Conservation (phyloP, 1,140 invertebrate genomes). For the Steinernema khuongi region DNA sequence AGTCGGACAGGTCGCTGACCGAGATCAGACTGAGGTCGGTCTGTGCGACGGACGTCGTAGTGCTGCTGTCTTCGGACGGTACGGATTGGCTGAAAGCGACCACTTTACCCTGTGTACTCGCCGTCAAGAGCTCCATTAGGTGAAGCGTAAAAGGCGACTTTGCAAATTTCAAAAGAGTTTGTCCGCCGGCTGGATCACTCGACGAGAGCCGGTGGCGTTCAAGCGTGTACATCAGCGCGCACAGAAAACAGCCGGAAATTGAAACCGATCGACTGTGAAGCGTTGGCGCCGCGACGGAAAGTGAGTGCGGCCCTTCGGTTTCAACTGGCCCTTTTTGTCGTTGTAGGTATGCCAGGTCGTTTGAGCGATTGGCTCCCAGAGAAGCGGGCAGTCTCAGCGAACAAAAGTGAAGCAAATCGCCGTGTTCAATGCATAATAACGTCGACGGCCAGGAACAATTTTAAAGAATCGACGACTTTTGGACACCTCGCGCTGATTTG, state of each 20-base stretch:
- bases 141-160: not conserved
- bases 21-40: conserved; percentile 16
- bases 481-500: too few species aligned
- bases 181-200: not conserved
- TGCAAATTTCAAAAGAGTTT: not conserved
- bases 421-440: not conserved
- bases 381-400: too few species aligned
- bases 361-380: too few species aligned
- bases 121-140: conserved; percentile 11
- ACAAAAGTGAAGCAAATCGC: not conserved
- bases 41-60: conserved; percentile 10
- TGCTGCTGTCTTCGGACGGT: conserved; percentile 9
- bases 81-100: conserved; percentile 10
- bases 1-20: conserved; percentile 1
- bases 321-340: not conserved
- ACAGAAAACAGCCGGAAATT: not conserved
- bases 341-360: too few species aligned
- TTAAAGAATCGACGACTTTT: too few species aligned
- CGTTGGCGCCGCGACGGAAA: not conserved
- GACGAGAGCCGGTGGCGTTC: not conserved
- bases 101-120: not conserved
- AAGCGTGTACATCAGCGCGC: not conserved
- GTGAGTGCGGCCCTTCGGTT: not conserved
- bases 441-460: too few species aligned
- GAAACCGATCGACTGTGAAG: not conserved